phyloP scores from a whole-genome alignment of 2,888 invertebrate genomes.

The Tachina lurida region DNA sequence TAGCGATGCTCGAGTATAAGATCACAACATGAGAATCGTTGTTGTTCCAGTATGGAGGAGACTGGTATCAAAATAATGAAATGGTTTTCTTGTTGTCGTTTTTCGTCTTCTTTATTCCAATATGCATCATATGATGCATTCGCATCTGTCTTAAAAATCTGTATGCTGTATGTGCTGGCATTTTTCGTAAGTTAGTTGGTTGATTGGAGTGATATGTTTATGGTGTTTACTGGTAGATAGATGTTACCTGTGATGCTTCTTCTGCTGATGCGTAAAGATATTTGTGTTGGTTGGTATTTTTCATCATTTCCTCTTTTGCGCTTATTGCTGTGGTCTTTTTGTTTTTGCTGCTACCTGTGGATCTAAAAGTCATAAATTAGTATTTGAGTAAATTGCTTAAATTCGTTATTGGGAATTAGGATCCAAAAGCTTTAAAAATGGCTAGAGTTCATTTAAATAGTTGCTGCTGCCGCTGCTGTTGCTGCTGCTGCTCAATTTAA shows the following conservation, averaged over 20 bases:
- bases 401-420: slow-evolving; percentile 82
- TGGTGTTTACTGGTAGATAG: slow-evolving; percentile 57
- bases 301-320: slow-evolving; percentile 54
- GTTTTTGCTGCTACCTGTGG: slow-evolving; percentile 78
- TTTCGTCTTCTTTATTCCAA: background rate
- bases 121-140: slow-evolving; percentile 26
- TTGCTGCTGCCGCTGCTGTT: slow-evolving; percentile 63
- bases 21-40: slow-evolving; percentile 63
- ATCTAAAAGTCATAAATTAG: slow-evolving; percentile 82
- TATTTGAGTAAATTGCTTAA: slow-evolving; percentile 82
- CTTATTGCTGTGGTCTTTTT: slow-evolving; percentile 45
- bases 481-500: slow-evolving; percentile 73
- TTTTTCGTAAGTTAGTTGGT: slow-evolving; percentile 28
- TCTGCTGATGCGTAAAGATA: slow-evolving; percentile 7
- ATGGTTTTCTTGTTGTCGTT: slow-evolving; percentile 41
- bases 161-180: slow-evolving; percentile 20
- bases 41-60: slow-evolving; percentile 37
- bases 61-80: slow-evolving; percentile 62
- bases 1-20: slow-evolving; percentile 63
- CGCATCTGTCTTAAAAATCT: slow-evolving; percentile 2
- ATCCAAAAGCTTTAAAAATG: slow-evolving; percentile 74
- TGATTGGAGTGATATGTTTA: slow-evolving; percentile 63
- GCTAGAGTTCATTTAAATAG: slow-evolving; percentile 50
- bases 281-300: slow-evolving; percentile 56
- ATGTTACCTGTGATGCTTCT: slow-evolving; percentile 34